Conservation (phyloP, 1,140 invertebrate genomes). For the Drosophila tropicalis region DNA sequence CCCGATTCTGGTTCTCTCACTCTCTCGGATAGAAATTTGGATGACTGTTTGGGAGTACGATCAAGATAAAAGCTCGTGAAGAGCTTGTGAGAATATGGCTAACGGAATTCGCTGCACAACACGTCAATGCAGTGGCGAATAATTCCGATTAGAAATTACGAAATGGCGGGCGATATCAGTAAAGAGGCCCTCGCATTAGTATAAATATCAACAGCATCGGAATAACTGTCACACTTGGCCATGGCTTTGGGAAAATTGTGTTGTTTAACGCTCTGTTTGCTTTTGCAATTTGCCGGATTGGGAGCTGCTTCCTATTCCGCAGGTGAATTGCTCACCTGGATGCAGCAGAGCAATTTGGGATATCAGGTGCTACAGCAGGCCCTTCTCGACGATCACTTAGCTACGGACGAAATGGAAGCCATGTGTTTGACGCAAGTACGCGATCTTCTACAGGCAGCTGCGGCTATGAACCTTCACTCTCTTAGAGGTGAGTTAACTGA, state of each 20-base stretch:
- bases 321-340: constrained; percentile 51
- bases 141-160: constrained; percentile 12
- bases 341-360: constrained; percentile 65
- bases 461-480: constrained; percentile 24
- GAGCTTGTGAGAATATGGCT: constrained; percentile 5
- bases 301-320: constrained; percentile 26
- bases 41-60: background rate
- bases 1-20: background rate
- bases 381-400: background rate
- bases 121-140: constrained; percentile 6
- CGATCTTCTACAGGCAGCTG: constrained; percentile 37
- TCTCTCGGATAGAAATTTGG: constrained; percentile 4
- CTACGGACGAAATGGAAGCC: constrained; percentile 10
- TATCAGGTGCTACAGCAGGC: constrained; percentile 61
- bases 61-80: constrained; percentile 9
- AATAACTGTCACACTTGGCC: constrained; percentile 13
- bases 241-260: constrained; percentile 23
- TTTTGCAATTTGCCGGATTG: constrained; percentile 9
- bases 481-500: constrained; percentile 40
- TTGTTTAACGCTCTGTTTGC: background rate
- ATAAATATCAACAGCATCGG: constrained; percentile 31
- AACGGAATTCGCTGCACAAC: constrained; percentile 6
- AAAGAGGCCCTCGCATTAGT: constrained; percentile 1
- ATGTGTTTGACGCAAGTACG: constrained; percentile 41
- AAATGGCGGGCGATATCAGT: constrained; percentile 14